Evolutionary conservation across 2,888 invertebrate species (phyloP).

Genomic region (Zele albiditarsus): DNA sequence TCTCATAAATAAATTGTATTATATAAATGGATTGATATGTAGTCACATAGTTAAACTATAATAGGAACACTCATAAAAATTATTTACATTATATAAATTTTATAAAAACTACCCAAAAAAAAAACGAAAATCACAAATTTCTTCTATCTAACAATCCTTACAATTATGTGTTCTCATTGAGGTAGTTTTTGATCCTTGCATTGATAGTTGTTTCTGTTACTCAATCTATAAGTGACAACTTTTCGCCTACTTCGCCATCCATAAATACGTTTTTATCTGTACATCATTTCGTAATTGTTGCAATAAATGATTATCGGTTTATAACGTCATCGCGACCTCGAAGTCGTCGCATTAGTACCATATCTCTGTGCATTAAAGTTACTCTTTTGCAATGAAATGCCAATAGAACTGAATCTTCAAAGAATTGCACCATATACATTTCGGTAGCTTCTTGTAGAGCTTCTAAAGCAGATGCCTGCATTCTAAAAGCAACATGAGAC

Average conservation of each 20-base stretch:
- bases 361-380: slow-evolving; percentile 73
- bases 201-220: not conserved
- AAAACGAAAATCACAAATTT: not conserved
- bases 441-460: slow-evolving; percentile 75
- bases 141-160: not conserved
- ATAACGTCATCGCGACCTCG: slow-evolving; percentile 70
- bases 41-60: not conserved
- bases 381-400: slow-evolving; percentile 73
- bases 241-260: not conserved
- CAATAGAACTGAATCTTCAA: slow-evolving; percentile 73
- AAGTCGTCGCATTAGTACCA: slow-evolving; percentile 71
- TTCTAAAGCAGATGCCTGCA: slow-evolving; percentile 70
- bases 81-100: slow-evolving; percentile 3
- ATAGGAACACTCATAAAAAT: not conserved
- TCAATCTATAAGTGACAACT: not conserved
- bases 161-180: not conserved
- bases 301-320: slow-evolving; percentile 56
- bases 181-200: not conserved
- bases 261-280: not conserved
- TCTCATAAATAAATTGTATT: not conserved
- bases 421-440: slow-evolving; percentile 73
- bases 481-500: slow-evolving; percentile 53
- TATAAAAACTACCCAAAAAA: not conserved
- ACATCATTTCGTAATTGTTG: not conserved
- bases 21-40: not conserved